A percentile compares a stretch with the other conserved stretches of the same genome.
Evolutionary conservation across 2,888 invertebrate genomes (phyloP).

Genomic region (Theretra japonica): DNA sequence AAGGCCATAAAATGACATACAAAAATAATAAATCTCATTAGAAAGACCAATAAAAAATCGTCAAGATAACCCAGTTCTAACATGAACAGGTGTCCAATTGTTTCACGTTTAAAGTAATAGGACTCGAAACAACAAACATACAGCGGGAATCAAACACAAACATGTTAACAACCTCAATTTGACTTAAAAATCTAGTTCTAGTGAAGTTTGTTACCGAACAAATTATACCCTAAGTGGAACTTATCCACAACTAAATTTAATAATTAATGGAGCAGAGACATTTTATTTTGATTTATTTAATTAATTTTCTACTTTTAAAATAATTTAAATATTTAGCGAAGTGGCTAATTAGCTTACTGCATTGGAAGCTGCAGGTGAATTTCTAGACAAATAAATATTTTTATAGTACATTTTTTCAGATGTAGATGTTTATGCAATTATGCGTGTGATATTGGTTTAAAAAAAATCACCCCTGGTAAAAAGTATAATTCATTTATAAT

Average conservation of each 20-base stretch:
- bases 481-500: too few species aligned
- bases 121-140: neutral
- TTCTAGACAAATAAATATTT: too few species aligned
- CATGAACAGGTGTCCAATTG: neutral
- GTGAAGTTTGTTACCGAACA: neutral
- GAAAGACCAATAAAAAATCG: too few species aligned
- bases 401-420: too few species aligned
- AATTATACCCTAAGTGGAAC: neutral
- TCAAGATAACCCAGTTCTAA: neutral
- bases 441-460: too few species aligned
- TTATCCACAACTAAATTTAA: neutral
- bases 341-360: too few species aligned
- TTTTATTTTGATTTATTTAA: neutral
- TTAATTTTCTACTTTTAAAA: neutral
- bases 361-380: too few species aligned
- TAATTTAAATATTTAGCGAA: neutral
- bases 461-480: too few species aligned
- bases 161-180: neutral
- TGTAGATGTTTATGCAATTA: too few species aligned
- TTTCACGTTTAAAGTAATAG: neutral
- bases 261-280: neutral
- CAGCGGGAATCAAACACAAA: neutral
- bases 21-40: too few species aligned
- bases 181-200: slow-evolving; percentile 8
- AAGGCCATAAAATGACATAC: too few species aligned